Evolutionary conservation across 2,888 invertebrate genomes (phyloP).

Genomic region (Caenorhabditis sp.): DNA sequence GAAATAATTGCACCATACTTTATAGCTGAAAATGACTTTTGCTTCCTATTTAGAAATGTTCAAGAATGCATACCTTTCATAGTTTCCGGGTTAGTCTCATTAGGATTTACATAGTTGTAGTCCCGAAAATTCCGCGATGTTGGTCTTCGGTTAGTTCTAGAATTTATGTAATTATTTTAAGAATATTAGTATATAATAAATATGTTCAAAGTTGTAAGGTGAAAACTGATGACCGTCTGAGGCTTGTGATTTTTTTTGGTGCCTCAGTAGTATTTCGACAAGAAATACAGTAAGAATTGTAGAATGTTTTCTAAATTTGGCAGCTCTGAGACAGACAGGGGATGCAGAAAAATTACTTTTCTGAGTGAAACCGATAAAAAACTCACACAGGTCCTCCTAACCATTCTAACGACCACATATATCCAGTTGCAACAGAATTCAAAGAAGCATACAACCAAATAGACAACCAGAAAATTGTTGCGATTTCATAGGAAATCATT

Average conservation of each 20-base stretch:
- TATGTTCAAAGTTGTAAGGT: too few relatives aligned
- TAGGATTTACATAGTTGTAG: slow-evolving; percentile 46
- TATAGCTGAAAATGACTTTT: slow-evolving; percentile 44
- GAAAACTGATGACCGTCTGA: too few relatives aligned
- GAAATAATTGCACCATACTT: slow-evolving; percentile 45
- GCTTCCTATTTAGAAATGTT: too few relatives aligned
- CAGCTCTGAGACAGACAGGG: too few relatives aligned
- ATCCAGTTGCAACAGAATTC: slow-evolving; percentile 43
- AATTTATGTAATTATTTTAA: too few relatives aligned
- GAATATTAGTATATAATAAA: too few relatives aligned
- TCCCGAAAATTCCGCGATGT: slow-evolving; percentile 35
- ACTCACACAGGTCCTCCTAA: slow-evolving; percentile 45
- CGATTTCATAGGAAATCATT: slow-evolving; percentile 45
- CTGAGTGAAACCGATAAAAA: too few relatives aligned
- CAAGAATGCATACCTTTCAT: slow-evolving; percentile 35
- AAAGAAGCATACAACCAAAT: slow-evolving; percentile 53
- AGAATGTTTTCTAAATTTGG: too few relatives aligned
- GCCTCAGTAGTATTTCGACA: too few relatives aligned
- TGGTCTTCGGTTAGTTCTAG: slow-evolving; percentile 37
- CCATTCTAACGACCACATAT: slow-evolving; percentile 53
- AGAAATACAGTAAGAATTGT: too few relatives aligned
- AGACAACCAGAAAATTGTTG: slow-evolving; percentile 47
- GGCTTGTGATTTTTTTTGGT: too few relatives aligned
- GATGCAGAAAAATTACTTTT: too few relatives aligned
- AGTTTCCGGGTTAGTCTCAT: slow-evolving; percentile 52